Percentiles rank a stretch among this genome's conserved stretches.
Conservation (phyloP, 1,140 invertebrate species). For the Penaeus japonicus region DNA sequence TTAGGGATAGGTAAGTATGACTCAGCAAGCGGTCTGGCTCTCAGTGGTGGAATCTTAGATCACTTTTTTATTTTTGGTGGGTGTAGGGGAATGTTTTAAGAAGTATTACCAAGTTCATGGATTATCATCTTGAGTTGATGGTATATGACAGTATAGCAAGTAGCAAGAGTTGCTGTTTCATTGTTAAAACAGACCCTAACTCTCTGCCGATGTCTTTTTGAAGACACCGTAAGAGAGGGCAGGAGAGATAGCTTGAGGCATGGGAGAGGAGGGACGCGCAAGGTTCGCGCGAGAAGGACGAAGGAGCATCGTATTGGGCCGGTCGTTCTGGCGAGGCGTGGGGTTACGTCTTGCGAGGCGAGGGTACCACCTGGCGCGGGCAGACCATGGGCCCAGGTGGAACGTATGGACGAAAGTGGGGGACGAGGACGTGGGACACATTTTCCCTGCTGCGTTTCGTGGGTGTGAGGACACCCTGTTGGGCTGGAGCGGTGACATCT, state of each 20-base stretch:
- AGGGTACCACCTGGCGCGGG: slow-evolving; percentile 13
- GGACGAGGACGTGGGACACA: slow-evolving; percentile 46
- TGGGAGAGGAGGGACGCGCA: slow-evolving; percentile 50
- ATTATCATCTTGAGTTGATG: slow-evolving; percentile 7
- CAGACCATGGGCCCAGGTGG: slow-evolving; percentile 19
- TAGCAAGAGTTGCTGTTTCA: slow-evolving; percentile 43
- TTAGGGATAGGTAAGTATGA: no score
- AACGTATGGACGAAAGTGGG: slow-evolving; percentile 18
- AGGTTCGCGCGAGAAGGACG: slow-evolving; percentile 39
- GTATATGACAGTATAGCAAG: slow-evolving; percentile 46
- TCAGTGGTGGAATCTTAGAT: no score
- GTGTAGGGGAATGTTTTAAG: no score
- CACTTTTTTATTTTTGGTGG: no score
- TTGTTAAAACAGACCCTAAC: slow-evolving; percentile 51
- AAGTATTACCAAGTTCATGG: no score
- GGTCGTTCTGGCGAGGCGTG: slow-evolving; percentile 41
- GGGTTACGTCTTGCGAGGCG: slow-evolving; percentile 31
- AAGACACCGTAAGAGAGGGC: slow-evolving; percentile 54
- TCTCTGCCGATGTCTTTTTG: slow-evolving; percentile 53
- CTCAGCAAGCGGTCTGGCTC: no score
- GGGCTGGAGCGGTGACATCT: slow-evolving; percentile 26
- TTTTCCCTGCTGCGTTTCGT: slow-evolving; percentile 43
- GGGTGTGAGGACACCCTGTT: slow-evolving; percentile 28
- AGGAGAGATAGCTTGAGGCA: slow-evolving; percentile 53
- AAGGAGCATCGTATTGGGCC: slow-evolving; percentile 25